Percentiles rank a stretch among this genome's conserved stretches.
phyloP scores from a whole-genome alignment of 2,797 vertebrate species.

The Lateolabrax maculatus region DNA sequence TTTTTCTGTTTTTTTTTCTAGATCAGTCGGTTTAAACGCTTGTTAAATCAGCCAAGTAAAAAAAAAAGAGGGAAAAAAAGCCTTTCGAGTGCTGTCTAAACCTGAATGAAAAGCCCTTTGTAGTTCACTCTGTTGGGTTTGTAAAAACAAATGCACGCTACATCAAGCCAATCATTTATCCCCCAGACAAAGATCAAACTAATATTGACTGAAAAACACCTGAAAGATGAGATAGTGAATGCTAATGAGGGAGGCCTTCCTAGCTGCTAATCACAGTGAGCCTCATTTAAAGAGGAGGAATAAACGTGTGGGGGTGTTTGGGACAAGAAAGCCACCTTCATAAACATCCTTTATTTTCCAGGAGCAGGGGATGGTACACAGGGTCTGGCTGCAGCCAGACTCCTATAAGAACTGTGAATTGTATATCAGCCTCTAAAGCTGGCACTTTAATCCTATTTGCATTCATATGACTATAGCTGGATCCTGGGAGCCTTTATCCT shows the following conservation, averaged over 20 bases:
- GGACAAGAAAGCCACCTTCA: conserved; percentile 69
- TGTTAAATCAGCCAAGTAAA: conserved; percentile 81
- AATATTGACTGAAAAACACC: conserved; percentile 80
- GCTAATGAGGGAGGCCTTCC: conserved; percentile 70
- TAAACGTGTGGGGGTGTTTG: background rate
- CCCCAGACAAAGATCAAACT: conserved; percentile 80
- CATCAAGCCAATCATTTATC: conserved; percentile 84
- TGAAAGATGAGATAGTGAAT: conserved; percentile 72
- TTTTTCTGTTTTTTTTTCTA: conserved; percentile 51
- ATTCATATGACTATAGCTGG: conserved; percentile 92
- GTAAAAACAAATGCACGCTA: conserved; percentile 81
- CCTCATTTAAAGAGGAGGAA: conserved; percentile 26
- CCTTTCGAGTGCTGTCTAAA: conserved; percentile 75
- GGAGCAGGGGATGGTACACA: conserved; percentile 47
- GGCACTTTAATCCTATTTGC: conserved; percentile 95
- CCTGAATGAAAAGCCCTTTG: conserved; percentile 80
- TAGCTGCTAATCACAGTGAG: conserved; percentile 71
- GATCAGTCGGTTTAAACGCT: conserved; percentile 82
- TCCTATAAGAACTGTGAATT: conserved; percentile 89
- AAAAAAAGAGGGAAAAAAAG: conserved; percentile 46
- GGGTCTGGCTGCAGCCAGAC: conserved; percentile 73
- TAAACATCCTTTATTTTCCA: conserved; percentile 77
- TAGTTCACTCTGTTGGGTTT: conserved; percentile 79
- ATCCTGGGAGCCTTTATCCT: conserved; percentile 90
- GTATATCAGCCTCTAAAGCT: conserved; percentile 92